A percentile compares a stretch with the other conserved stretches of the same genome.
Conservation (phyloP, 2,888 invertebrate species). For the Heliconius sara region DNA sequence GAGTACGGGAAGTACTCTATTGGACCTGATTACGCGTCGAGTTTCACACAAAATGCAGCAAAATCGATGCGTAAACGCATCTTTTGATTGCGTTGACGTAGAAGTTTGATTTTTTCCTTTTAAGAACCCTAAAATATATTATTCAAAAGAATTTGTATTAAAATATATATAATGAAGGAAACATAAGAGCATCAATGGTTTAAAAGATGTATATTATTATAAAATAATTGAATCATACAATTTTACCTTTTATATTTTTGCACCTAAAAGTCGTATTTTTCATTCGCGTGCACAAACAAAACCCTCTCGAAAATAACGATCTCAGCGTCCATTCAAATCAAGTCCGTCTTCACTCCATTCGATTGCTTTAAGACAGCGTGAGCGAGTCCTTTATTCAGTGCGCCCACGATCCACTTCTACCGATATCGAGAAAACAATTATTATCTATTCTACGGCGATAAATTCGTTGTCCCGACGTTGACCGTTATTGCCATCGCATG, state of each 20-base stretch:
- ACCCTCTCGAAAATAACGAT: constrained; percentile 28
- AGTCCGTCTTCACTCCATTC: constrained; percentile 22
- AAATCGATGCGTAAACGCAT: too few species aligned
- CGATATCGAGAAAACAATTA: constrained; percentile 70
- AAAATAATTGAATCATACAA: too few species aligned
- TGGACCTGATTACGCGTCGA: too few species aligned
- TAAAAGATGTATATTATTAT: too few species aligned
- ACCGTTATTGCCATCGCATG: constrained; percentile 61
- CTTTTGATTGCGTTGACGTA: too few species aligned
- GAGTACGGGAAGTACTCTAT: too few species aligned
- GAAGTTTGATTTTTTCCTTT: too few species aligned
- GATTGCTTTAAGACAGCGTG: constrained; percentile 43
- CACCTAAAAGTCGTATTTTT: background rate
- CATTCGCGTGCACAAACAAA: background rate
- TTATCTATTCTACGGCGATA: constrained; percentile 61
- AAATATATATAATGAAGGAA: background rate
- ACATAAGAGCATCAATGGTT: background rate
- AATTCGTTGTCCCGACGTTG: constrained; percentile 61
- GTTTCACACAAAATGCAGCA: too few species aligned
- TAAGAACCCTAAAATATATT: too few species aligned
- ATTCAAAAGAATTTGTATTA: too few species aligned
- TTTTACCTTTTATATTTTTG: background rate
- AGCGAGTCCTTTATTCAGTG: constrained; percentile 51
- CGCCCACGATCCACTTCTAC: constrained; percentile 67
- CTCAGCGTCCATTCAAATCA: constrained; percentile 19